A percentile compares a stretch with the other conserved stretches of the same genome.
Evolutionary conservation across 2,888 invertebrate species (phyloP).

Genomic region (Galerucella nymphaeae): DNA sequence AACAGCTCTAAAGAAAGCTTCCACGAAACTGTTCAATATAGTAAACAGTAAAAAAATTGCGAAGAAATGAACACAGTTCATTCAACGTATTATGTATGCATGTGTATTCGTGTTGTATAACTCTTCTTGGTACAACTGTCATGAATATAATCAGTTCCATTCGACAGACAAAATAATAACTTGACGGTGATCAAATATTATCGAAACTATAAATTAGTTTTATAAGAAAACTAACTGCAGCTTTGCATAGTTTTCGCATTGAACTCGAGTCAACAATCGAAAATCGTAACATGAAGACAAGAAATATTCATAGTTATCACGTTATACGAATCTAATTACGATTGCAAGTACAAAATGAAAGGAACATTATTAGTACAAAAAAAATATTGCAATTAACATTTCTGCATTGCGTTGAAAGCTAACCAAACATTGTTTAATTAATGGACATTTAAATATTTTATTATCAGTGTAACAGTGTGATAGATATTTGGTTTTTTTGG

Average conservation of each 20-base stretch:
- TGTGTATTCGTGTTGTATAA: too few species aligned
- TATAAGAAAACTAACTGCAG: background rate
- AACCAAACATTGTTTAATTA: background rate
- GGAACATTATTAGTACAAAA: background rate
- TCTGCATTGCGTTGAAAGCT: background rate
- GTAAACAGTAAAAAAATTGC: too few species aligned
- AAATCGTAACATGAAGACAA: background rate
- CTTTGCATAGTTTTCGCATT: background rate
- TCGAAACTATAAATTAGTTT: background rate
- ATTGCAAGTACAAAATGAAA: background rate
- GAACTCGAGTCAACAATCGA: background rate
- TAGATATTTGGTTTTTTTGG: background rate
- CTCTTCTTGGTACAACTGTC: too few species aligned
- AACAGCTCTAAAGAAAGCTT: background rate
- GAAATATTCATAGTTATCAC: background rate
- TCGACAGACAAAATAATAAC: background rate
- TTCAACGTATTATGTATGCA: too few species aligned
- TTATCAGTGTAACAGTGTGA: background rate
- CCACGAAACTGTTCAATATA: too few species aligned
- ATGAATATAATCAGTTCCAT: too few species aligned
- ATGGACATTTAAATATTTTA: conserved; percentile 4
- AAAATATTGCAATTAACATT: background rate
- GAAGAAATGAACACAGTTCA: too few species aligned
- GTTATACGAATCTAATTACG: background rate
- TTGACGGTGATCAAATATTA: background rate